These are phyloP conservation scores for Apamea monoglypha DNA, from an alignment of 2,888 invertebrate species.

Conservation along the genomic window DNA sequence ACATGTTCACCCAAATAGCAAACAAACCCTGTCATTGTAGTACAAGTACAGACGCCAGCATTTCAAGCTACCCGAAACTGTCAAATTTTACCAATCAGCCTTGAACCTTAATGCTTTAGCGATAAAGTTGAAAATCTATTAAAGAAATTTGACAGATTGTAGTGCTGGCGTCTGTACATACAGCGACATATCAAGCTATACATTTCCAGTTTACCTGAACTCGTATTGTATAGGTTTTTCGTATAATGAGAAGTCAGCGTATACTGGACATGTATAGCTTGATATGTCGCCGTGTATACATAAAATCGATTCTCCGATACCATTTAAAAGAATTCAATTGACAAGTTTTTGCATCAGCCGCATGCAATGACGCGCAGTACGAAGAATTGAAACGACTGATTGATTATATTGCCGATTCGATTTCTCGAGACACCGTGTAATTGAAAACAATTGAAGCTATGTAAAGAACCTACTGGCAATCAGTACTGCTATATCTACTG, in stretches of 20 bases:
- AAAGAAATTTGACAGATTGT: too few species aligned
- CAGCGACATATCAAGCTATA: neutral
- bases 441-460: conserved; percentile 39
- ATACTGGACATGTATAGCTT: neutral
- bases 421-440: conserved; percentile 42
- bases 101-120: too few species aligned
- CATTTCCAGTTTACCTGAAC: neutral
- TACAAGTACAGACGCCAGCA: too few species aligned
- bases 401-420: conserved; percentile 35
- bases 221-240: neutral
- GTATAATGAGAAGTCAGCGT: neutral
- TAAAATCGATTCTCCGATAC: neutral
- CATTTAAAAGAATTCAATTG: conserved; percentile 40
- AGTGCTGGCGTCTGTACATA: too few species aligned
- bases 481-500: conserved; percentile 6
- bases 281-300: neutral
- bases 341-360: conserved; percentile 9
- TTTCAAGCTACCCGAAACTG: too few species aligned
- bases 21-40: too few species aligned
- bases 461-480: conserved; percentile 1
- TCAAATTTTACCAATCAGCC: too few species aligned
- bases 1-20: too few species aligned
- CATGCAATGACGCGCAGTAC: conserved; percentile 37
- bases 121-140: too few species aligned
- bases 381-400: conserved; percentile 34